Percentiles rank a stretch among this genome's conserved stretches.
Evolutionary conservation across 2,797 vertebrate genomes (phyloP).

Genomic region (Molossus molossus): DNA sequence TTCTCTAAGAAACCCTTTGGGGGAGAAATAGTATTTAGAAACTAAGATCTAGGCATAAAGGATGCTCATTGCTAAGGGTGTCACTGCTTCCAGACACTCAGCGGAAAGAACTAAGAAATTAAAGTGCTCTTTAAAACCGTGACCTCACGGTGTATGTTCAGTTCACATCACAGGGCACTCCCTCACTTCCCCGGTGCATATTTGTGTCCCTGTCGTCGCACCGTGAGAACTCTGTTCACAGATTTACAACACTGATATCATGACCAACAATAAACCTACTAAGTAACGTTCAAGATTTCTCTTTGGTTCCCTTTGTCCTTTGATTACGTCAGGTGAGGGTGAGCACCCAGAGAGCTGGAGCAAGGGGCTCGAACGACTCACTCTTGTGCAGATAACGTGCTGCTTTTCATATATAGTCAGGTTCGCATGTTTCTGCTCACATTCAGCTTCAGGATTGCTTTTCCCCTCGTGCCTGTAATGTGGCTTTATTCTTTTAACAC

Average conservation of each 20-base stretch:
- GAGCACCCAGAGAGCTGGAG: background rate
- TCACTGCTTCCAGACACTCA: background rate
- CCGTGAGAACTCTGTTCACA: background rate
- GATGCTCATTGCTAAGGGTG: background rate
- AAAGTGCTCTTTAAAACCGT: conserved; percentile 22
- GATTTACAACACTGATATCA: background rate
- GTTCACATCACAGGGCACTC: background rate
- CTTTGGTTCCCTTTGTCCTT: conserved; percentile 15
- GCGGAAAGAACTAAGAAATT: background rate
- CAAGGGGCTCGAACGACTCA: background rate
- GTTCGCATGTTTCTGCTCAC: conserved; percentile 16
- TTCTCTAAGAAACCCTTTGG: background rate
- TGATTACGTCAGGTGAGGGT: background rate
- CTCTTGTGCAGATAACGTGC: background rate
- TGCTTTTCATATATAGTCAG: background rate
- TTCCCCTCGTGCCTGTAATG: conserved; percentile 2
- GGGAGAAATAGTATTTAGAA: conserved; percentile 44
- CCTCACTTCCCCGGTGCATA: background rate
- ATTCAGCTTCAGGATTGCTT: conserved; percentile 1
- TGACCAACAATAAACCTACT: background rate
- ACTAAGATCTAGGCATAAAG: background rate
- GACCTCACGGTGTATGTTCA: background rate
- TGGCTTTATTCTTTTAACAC: background rate
- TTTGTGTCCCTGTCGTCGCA: background rate
- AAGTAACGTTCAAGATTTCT: background rate